Evolutionary conservation across 1,140 invertebrate species (phyloP).

Genomic region (Halotydeus destructor): DNA sequence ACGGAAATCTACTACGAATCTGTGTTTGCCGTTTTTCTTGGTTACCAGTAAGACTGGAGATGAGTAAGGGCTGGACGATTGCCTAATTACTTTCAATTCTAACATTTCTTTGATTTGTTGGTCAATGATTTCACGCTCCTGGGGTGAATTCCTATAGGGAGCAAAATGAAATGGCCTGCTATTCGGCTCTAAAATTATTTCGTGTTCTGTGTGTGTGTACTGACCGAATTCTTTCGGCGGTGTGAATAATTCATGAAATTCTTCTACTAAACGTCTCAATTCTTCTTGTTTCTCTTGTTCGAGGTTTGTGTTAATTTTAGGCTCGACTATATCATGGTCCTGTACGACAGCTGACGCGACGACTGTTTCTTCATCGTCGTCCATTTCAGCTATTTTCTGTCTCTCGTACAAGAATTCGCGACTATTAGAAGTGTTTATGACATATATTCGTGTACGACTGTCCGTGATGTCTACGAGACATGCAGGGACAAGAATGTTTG

Average conservation of each 20-base stretch:
- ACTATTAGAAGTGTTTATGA: too few species aligned
- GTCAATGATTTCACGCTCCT: conserved; percentile 1
- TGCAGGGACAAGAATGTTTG: too few species aligned
- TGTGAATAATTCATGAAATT: neutral
- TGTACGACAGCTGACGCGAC: too few species aligned
- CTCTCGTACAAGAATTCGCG: too few species aligned
- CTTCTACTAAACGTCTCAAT: neutral
- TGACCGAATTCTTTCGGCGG: neutral
- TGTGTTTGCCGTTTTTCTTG: conserved; percentile 26
- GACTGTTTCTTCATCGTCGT: too few species aligned
- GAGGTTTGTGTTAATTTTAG: too few species aligned
- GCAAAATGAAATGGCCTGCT: neutral
- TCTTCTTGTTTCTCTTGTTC: too few species aligned
- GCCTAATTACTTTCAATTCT: conserved; percentile 21
- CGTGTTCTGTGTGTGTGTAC: neutral
- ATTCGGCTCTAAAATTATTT: neutral
- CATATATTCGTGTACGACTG: too few species aligned
- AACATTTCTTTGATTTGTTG: conserved; percentile 20
- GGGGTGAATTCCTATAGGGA: conserved; percentile 4
- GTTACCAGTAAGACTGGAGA: conserved; percentile 26
- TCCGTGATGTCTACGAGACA: too few species aligned
- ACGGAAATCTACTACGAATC: conserved; percentile 29
- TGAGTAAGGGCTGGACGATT: conserved; percentile 22
- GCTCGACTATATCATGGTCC: too few species aligned
- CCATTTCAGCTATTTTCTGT: too few species aligned